Base-by-base conservation (phyloP, 2,113 vertebrate species). In the Asarcornis scutulata region DNA sequence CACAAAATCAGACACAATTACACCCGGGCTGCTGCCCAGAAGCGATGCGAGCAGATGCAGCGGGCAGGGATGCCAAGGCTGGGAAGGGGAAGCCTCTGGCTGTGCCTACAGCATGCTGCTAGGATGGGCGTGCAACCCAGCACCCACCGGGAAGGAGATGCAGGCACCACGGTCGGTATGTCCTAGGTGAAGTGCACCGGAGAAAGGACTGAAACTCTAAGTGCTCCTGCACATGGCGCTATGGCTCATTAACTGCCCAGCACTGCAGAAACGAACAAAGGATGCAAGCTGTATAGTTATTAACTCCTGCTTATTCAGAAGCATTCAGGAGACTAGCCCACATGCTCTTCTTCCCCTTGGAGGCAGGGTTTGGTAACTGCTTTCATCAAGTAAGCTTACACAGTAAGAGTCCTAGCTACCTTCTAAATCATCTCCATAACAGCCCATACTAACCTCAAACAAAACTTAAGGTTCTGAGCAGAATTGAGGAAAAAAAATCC, bases 21-120 rank as follows among this genome's bases (percentile, higher is more conserved):
- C 94, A 89, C 91, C 92, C 83, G 73, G 18, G 86, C 73, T 82
- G 81, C 93, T 89, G 42, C 89, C 78, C 93, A 94, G 52, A 84
- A 87, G 69, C 17, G 29, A 69, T 66, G 78, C 73, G 82, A 88
- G 93, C 71, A 93, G 84, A 95, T 29, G 40, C 87, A 87, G 92
- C 38, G 82, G 84, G 95, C 72, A 94, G 88, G 42, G 48, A 91
- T 88, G 85, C 89, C 75, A 83, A 73, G 78, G 78, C 85, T 89
- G 85, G 67, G 64, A 93, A 85, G 42, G 4, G 34, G 71, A 80
- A 93, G 82, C 67, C 78, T 83, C 71, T 14, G 3, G 81, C 66
- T 85, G 56, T 75, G 82, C 78, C 0, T 64, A 78, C 87, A 68
- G 67, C 0, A 0, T 52, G 84, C 77, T 83, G 53, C 66, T 68